phyloP scores from a whole-genome alignment of 2,797 vertebrate species.

The Rhynchotus rufescens region DNA sequence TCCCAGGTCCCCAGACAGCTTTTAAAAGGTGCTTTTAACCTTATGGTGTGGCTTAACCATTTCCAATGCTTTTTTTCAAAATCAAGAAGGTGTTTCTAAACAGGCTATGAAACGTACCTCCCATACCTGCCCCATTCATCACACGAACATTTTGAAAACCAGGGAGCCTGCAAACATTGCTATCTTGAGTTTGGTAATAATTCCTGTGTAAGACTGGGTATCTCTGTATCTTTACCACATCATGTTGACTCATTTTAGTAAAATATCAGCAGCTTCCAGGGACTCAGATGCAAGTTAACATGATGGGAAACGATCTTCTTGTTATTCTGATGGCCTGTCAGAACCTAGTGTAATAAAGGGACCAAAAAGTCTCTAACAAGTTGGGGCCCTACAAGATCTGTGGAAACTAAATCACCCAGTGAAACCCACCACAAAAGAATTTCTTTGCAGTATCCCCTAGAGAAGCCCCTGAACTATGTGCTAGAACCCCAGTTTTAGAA shows the following conservation, averaged over 20 bases:
- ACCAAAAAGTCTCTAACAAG: neutral
- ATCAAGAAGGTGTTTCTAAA: neutral
- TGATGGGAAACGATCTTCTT: neutral
- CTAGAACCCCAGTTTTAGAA: neutral
- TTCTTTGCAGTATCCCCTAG: neutral
- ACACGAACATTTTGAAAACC: neutral
- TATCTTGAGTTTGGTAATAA: neutral
- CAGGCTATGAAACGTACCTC: neutral
- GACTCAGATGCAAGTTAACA: neutral
- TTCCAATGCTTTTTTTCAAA: neutral
- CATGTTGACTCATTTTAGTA: neutral
- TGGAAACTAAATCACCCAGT: neutral
- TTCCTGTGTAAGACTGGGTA: neutral
- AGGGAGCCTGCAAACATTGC: neutral
- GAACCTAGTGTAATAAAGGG: neutral
- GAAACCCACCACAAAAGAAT: neutral
- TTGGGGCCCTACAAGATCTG: neutral
- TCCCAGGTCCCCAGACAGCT: neutral
- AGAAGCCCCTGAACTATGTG: neutral
- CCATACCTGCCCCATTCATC: fast-evolving
- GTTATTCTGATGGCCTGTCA: neutral
- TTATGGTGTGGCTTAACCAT: neutral
- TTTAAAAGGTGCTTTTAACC: neutral
- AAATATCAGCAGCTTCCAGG: neutral
- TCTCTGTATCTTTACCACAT: neutral